Percentiles rank a stretch among this genome's conserved stretches.
Conservation (phyloP, 2,888 invertebrate genomes). For the Amphipoea lucens region DNA sequence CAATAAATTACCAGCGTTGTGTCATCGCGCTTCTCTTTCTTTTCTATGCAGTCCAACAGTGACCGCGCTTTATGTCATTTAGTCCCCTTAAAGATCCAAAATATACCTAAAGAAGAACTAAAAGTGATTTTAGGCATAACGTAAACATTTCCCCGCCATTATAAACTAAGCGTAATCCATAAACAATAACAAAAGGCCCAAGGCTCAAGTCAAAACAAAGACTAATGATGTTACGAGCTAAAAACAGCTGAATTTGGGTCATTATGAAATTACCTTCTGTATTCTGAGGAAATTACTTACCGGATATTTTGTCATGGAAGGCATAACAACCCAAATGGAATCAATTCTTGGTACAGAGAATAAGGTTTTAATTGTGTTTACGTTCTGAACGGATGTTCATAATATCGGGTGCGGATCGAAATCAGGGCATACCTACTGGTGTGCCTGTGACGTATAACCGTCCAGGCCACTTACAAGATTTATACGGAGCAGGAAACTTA, state of each 20-base stretch:
- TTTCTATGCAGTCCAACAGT: too few relatives aligned
- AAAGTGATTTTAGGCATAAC: constrained; percentile 12
- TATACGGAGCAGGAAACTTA: background rate
- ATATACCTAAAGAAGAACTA: background rate
- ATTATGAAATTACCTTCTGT: constrained; percentile 56
- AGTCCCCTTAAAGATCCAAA: background rate
- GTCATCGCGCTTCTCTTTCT: too few relatives aligned
- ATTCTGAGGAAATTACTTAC: constrained; percentile 56
- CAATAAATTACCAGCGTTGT: too few relatives aligned
- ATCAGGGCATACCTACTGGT: background rate
- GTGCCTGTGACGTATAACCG: constrained; percentile 26
- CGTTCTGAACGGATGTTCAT: constrained; percentile 39
- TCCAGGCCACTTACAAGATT: background rate
- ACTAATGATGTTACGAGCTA: constrained; percentile 62
- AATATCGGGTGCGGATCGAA: constrained; percentile 21
- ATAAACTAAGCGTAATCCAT: constrained; percentile 29
- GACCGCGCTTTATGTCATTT: too few relatives aligned
- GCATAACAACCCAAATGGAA: constrained; percentile 47
- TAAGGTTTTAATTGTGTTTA: constrained; percentile 60
- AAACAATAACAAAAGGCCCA: constrained; percentile 54
- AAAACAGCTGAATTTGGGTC: constrained; percentile 74
- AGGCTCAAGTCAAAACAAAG: constrained; percentile 54
- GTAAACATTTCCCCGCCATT: constrained; percentile 22
- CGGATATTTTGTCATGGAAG: constrained; percentile 65
- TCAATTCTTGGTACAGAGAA: constrained; percentile 27